Evolutionary conservation across 2,797 vertebrate genomes (phyloP).

Genomic region (Threskiornis aethiopicus): DNA sequence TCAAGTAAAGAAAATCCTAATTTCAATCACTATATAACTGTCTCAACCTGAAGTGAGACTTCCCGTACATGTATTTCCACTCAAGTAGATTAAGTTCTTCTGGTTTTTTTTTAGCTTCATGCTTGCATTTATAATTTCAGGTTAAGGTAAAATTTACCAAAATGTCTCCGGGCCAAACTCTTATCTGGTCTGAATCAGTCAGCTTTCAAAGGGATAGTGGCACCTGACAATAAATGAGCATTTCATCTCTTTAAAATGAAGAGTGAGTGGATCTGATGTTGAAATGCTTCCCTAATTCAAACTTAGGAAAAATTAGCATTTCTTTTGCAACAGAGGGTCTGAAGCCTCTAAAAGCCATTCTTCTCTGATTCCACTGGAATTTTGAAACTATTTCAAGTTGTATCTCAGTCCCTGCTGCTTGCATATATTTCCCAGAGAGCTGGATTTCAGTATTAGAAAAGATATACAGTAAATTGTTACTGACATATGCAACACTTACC

Average conservation of each 20-base stretch:
- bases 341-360: neutral
- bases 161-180: neutral
- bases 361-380: neutral
- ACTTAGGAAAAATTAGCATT: neutral
- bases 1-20: neutral
- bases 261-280: neutral
- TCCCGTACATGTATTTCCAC: rapidly evolving
- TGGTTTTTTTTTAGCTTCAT: neutral
- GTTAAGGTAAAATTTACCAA: neutral
- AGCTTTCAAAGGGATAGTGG: neutral
- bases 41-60: neutral
- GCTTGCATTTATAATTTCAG: neutral
- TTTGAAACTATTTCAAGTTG: neutral
- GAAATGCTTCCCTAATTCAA: neutral
- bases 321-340: neutral
- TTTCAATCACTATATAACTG: neutral
- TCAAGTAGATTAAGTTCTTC: neutral
- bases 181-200: neutral
- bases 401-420: neutral
- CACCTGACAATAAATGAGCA: neutral
- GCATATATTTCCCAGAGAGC: neutral
- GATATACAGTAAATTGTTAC: neutral
- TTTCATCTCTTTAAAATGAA: neutral
- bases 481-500: neutral
- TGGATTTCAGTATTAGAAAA: neutral